These are phyloP conservation scores for Siphamia tubifer DNA, from an alignment of 2,113 vertebrate species.

Conservation along the genomic window DNA sequence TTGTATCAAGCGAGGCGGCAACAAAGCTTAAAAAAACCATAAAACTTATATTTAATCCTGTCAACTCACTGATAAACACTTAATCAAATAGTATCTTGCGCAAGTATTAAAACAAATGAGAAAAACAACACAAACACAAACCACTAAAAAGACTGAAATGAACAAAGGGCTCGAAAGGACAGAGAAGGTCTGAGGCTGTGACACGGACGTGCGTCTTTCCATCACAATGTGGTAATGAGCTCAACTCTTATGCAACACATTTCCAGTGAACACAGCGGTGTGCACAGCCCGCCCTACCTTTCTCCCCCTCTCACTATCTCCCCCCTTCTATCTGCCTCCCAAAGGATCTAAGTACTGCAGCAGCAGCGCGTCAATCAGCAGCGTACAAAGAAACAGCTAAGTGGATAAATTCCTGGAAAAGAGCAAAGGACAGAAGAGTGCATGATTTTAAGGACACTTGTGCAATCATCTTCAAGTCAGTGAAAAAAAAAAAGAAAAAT, in stretches of 20 bases:
- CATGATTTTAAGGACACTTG: neutral
- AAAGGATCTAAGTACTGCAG: neutral
- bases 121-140: neutral
- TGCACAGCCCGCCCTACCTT: neutral
- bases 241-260: conserved; percentile 51
- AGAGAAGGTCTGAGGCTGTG: neutral
- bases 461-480: neutral
- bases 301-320: neutral
- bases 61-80: neutral
- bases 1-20: too few relatives aligned
- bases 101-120: neutral
- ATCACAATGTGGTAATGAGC: conserved; percentile 11
- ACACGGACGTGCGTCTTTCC: conserved; percentile 8
- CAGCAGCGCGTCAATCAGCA: conserved; percentile 35
- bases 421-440: conserved; percentile 2
- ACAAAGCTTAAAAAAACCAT: too few relatives aligned
- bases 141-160: neutral
- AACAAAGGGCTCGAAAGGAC: neutral
- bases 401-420: conserved; percentile 30
- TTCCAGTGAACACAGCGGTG: conserved; percentile 29
- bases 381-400: conserved; percentile 31
- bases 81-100: neutral
- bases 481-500: neutral
- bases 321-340: neutral
- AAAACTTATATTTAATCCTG: neutral